These are phyloP conservation scores for Podocnemis expansa DNA, from an alignment of 2,113 vertebrate genomes.

Conservation along the genomic window DNA sequence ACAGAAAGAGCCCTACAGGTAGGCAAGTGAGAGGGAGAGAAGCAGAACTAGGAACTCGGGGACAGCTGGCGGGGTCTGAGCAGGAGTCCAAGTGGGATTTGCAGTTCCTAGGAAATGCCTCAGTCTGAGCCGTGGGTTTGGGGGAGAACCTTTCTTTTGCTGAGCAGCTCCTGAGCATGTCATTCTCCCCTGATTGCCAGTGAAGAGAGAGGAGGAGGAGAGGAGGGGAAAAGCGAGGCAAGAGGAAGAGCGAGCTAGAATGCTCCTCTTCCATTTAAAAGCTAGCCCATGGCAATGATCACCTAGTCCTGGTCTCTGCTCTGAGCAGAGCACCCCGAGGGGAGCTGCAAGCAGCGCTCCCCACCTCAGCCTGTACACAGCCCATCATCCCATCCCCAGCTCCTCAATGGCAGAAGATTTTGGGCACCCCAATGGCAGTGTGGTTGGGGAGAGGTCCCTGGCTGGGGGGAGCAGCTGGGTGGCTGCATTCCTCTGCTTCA, in stretches of 20 bases:
- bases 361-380: neutral
- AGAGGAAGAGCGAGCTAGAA: neutral
- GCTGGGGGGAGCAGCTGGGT: conserved; percentile 83
- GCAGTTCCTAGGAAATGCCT: neutral
- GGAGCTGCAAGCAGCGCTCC: neutral
- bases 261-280: neutral
- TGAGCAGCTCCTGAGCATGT: neutral
- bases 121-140: conserved; percentile 37
- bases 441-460: conserved; percentile 40
- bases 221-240: neutral
- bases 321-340: neutral
- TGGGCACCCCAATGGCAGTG: conserved; percentile 34
- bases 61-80: neutral
- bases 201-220: neutral
- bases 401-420: conserved; percentile 44
- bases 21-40: neutral
- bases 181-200: conserved; percentile 1
- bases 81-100: neutral
- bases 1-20: neutral
- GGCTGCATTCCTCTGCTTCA: conserved; percentile 86
- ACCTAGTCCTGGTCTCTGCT: rapidly evolving
- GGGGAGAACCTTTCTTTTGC: neutral
- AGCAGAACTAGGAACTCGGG: neutral
- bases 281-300: neutral
- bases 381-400: neutral